Evolutionary conservation across 2,888 invertebrate genomes (phyloP), one percentile per base, ranked within the genome.

Genomic region (Andrena bucephala): DNA sequence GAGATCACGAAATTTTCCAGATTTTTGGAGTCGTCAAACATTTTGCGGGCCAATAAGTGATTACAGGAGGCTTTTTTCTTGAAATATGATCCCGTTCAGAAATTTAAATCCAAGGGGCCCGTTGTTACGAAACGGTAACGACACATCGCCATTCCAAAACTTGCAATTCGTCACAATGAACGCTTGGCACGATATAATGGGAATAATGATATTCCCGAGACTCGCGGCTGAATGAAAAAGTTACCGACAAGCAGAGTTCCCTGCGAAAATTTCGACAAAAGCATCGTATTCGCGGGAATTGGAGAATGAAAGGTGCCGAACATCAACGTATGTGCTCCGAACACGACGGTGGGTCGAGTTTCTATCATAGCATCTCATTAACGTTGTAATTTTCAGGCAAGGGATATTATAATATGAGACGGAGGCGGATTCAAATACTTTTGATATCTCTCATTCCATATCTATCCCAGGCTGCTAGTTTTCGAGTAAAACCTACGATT

Each of bases 301-400:
- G 84, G 81, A 73, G 81, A 77, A 85, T 74, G 77, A 84, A 85
- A 87, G 85, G 76, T 84, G 85, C 77, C 77, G 84, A 84, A 81
- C 81, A 72, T 63, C 42, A 42, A 42, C 81, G 81, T 75, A 83
- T 81, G 83, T 77, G 87, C 70, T 76, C 79, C 73, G 79, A 82
- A 77, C 77, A 81, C 73, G 74, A 75, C 77, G 65, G 82, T 72
- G 42, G 75, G 86, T 79, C 74, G 77, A 72, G 85, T 89, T 91
- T 92, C 90, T 89, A 92, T 92, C 92, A 89, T 90, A 91, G 91
- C 91, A 88, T 90, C 92, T 92, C 91, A 92, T 92, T 92, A 92
- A 92, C 92, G 90, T 89, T 91, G 92, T 92, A 93, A 93, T 93
- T 93, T 93, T 93, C 92, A 92, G 91, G 93, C 93, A 91, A 92